These are phyloP conservation scores for Dione vanillae DNA, from an alignment of 2,888 invertebrate genomes.

Conservation along the genomic window DNA sequence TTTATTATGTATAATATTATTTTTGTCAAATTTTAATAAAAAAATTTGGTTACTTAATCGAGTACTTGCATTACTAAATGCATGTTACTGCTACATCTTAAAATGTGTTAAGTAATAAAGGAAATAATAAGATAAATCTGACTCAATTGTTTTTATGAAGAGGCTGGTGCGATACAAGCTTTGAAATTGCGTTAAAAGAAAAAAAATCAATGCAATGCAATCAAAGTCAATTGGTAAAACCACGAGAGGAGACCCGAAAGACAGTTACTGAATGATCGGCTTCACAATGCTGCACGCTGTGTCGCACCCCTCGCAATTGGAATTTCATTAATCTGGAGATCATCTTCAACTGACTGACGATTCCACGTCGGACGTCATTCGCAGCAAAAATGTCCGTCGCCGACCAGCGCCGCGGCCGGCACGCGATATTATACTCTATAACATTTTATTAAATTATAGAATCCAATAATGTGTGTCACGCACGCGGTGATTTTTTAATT, in stretches of 20 bases:
- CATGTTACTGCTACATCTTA: too few relatives aligned
- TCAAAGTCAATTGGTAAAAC: conserved; percentile 21
- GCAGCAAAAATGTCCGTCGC: conserved; percentile 39
- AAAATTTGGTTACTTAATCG: too few relatives aligned
- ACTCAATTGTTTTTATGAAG: too few relatives aligned
- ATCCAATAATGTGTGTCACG: conserved; percentile 31
- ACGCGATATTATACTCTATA: conserved; percentile 37
- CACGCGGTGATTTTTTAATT: conserved; percentile 48
- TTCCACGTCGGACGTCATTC: conserved; percentile 41
- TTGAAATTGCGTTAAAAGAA: conserved; percentile 20
- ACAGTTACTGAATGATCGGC: conserved; percentile 32
- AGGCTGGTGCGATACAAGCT: background rate
- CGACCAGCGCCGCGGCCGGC: conserved; percentile 23
- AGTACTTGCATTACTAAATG: too few relatives aligned
- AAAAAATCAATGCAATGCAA: conserved; percentile 21
- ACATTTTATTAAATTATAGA: conserved; percentile 30
- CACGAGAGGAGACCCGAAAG: conserved; percentile 20
- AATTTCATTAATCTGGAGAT: conserved; percentile 46
- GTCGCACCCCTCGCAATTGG: conserved; percentile 41
- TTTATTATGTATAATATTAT: too few relatives aligned
- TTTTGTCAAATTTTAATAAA: too few relatives aligned
- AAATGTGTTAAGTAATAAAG: background rate
- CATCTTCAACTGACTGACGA: conserved; percentile 45
- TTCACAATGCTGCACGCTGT: conserved; percentile 39
- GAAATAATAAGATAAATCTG: background rate